Evolutionary conservation across 2,797 vertebrate genomes (phyloP).

Genomic region (Crypturellus tataupa): DNA sequence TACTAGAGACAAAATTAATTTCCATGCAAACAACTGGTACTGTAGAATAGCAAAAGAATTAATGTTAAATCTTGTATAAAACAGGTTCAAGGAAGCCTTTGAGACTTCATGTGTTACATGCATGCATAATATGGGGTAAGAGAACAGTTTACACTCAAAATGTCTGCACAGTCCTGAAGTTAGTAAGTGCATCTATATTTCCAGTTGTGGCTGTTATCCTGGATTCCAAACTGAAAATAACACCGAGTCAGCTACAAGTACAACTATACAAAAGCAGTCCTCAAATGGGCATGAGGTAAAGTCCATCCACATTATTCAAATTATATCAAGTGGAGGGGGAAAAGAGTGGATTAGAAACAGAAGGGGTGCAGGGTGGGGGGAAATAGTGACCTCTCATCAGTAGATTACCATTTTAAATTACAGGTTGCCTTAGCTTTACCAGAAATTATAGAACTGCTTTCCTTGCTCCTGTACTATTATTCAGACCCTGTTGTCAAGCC

Average conservation of each 20-base stretch:
- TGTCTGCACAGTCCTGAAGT: background rate
- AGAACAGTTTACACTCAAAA: background rate
- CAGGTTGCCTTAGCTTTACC: background rate
- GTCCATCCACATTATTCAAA: background rate
- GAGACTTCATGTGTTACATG: background rate
- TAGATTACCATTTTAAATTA: constrained; percentile 5
- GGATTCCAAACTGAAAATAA: background rate
- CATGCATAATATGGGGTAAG: background rate
- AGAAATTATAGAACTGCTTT: background rate
- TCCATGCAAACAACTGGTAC: background rate
- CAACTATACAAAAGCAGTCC: background rate
- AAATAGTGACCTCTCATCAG: background rate
- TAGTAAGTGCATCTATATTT: background rate
- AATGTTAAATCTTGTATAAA: background rate
- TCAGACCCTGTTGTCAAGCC: background rate
- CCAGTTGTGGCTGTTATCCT: background rate
- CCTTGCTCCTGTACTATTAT: background rate
- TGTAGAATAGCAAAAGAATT: background rate
- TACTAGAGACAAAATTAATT: background rate
- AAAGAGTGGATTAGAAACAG: background rate
- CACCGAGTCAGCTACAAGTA: background rate
- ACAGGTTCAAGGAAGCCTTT: background rate
- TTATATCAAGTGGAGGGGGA: background rate
- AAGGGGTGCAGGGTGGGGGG: no score
- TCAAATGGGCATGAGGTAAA: background rate